Evolutionary conservation across 2,888 invertebrate genomes (phyloP).

Genomic region (Microctonus aethiopoides): DNA sequence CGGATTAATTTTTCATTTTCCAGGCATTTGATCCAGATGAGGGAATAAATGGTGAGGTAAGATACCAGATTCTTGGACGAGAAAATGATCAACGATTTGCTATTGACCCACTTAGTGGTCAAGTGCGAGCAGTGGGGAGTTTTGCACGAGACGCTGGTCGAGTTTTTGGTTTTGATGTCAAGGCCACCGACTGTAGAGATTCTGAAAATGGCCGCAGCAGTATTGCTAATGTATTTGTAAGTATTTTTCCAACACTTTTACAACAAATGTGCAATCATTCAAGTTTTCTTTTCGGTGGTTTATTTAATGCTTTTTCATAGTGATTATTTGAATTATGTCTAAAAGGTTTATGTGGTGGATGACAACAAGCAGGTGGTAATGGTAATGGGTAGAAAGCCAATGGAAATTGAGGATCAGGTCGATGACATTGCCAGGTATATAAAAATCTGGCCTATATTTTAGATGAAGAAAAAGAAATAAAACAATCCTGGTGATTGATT

Average conservation of each 20-base stretch:
- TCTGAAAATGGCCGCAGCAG: slow-evolving; percentile 85
- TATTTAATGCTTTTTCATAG: too few relatives aligned
- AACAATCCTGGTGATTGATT: neutral
- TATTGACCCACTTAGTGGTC: slow-evolving; percentile 81
- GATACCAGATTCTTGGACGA: slow-evolving; percentile 81
- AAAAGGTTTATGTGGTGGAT: slow-evolving; percentile 86
- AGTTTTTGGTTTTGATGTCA: slow-evolving; percentile 88
- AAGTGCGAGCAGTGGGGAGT: slow-evolving; percentile 78
- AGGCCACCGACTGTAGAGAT: slow-evolving; percentile 84
- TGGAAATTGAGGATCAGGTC: slow-evolving; percentile 79
- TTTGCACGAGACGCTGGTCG: slow-evolving; percentile 78
- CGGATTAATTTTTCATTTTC: slow-evolving; percentile 26
- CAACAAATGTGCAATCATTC: too few relatives aligned
- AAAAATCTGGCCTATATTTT: too few relatives aligned
- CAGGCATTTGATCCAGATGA: slow-evolving; percentile 81
- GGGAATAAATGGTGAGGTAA: slow-evolving; percentile 81
- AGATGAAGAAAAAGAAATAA: neutral
- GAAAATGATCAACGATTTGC: slow-evolving; percentile 81
- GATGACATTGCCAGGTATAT: slow-evolving; percentile 76
- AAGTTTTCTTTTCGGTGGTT: too few relatives aligned
- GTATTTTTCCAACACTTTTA: too few relatives aligned
- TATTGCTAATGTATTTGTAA: slow-evolving; percentile 87
- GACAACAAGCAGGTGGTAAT: slow-evolving; percentile 84
- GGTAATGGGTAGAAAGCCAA: slow-evolving; percentile 80
- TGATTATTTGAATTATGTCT: too few relatives aligned